phyloP scores from a whole-genome alignment of 1,140 invertebrate species.

The Drosophila sulfurigaster region DNA sequence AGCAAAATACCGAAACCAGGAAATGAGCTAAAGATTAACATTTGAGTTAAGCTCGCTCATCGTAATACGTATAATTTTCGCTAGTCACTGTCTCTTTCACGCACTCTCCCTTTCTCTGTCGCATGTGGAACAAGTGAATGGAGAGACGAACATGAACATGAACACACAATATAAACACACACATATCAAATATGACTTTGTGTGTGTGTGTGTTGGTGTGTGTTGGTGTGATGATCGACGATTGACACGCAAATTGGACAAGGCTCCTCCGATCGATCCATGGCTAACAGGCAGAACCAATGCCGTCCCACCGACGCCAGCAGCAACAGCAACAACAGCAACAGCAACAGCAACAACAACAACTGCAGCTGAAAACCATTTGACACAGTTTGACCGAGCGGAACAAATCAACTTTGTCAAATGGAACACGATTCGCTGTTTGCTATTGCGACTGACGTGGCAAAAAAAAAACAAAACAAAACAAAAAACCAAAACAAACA shows the following conservation, averaged over 20 bases:
- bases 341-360: constrained; percentile 23
- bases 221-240: constrained; percentile 27
- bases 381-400: constrained; percentile 80
- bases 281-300: constrained; percentile 60
- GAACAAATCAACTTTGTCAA: constrained; percentile 73
- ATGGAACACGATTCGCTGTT: constrained; percentile 53
- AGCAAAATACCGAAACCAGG: background rate
- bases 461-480: constrained; percentile 2
- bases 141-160: background rate
- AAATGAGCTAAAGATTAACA: constrained; percentile 7
- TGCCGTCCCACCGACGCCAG: constrained; percentile 9
- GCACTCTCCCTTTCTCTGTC: background rate
- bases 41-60: constrained; percentile 1
- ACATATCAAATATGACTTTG: background rate
- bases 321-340: background rate
- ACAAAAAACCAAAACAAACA: background rate
- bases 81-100: background rate
- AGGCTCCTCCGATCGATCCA: constrained; percentile 39
- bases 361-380: constrained; percentile 74
- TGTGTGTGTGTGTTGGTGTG: background rate
- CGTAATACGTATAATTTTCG: background rate
- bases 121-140: constrained; percentile 1
- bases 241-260: constrained; percentile 54
- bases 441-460: constrained; percentile 62
- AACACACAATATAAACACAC: background rate